phyloP scores from a whole-genome alignment of 2,888 invertebrate genomes.

The Stegana nigrithorax region DNA sequence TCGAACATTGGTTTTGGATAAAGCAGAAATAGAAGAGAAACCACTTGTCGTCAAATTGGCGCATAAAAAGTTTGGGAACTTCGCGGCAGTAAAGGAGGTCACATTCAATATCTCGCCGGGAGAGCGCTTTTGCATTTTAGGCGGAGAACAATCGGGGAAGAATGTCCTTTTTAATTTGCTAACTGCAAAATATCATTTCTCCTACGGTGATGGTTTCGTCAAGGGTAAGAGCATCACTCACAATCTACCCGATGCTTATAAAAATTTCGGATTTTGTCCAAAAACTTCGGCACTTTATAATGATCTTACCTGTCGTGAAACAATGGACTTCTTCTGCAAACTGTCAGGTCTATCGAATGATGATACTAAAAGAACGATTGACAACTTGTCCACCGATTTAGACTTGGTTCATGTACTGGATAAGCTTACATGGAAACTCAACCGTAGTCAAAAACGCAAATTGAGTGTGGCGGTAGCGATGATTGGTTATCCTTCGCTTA shows the following conservation, averaged over 20 bases:
- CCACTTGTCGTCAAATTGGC: conserved; percentile 1
- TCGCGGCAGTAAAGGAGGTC: no score
- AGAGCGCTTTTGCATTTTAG: not conserved
- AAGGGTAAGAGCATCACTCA: not conserved
- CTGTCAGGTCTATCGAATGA: not conserved
- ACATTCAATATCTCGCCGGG: no score
- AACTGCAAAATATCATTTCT: not conserved
- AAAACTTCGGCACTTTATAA: not conserved
- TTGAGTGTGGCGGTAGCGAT: not conserved
- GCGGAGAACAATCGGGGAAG: not conserved
- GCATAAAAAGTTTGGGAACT: no score
- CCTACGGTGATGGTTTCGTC: not conserved
- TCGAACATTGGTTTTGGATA: not conserved
- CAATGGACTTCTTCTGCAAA: not conserved
- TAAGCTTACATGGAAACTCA: not conserved
- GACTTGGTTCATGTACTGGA: not conserved
- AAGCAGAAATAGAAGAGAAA: not conserved
- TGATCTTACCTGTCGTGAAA: not conserved
- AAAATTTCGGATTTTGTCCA: not conserved
- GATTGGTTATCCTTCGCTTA: not conserved
- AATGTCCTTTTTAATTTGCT: not conserved
- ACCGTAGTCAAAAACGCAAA: not conserved
- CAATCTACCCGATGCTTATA: not conserved
- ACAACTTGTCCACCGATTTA: not conserved
- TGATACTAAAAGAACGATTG: not conserved